phyloP scores from a whole-genome alignment of 2,888 invertebrate species.

The Pyralis farinalis region DNA sequence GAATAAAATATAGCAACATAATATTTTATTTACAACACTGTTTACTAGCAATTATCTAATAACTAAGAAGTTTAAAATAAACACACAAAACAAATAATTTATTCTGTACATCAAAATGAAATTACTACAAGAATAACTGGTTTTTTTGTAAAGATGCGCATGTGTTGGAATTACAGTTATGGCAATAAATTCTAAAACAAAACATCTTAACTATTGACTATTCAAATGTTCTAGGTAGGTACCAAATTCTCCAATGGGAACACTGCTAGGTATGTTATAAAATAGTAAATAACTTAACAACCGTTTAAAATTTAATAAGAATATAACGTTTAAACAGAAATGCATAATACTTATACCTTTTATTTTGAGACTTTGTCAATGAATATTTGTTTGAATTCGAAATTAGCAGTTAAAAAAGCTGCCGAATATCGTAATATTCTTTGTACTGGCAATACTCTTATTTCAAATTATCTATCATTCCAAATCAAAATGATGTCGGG shows the following conservation, averaged over 20 bases:
- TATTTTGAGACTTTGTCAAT: conserved; percentile 16
- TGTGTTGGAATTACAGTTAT: conserved; percentile 54
- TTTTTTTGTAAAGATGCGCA: conserved; percentile 37
- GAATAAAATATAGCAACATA: conserved; percentile 67
- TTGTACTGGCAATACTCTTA: conserved; percentile 30
- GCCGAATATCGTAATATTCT: conserved; percentile 21
- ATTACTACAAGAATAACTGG: conserved; percentile 55
- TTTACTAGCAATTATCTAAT: conserved; percentile 65
- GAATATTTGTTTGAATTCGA: conserved; percentile 11
- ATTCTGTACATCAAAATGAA: conserved; percentile 66
- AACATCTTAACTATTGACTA: conserved; percentile 42
- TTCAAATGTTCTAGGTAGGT: conserved; percentile 33
- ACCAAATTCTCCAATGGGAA: conserved; percentile 25
- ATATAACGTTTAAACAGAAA: conserved; percentile 28
- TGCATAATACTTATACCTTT: conserved; percentile 27
- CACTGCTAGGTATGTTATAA: conserved; percentile 16
- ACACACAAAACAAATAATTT: conserved; percentile 70
- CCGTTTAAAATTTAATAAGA: conserved; percentile 22
- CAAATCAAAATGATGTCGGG: conserved; percentile 16
- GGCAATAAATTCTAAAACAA: conserved; percentile 54
- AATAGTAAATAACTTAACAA: conserved; percentile 21
- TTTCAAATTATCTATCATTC: conserved; percentile 11
- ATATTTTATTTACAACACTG: conserved; percentile 69
- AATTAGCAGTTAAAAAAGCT: conserved; percentile 21
- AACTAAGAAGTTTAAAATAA: conserved; percentile 58